phyloP scores from a whole-genome alignment of 30 jellyfish, hydroid and myxozoan species.

The Pseudorhiza aurosa region DNA sequence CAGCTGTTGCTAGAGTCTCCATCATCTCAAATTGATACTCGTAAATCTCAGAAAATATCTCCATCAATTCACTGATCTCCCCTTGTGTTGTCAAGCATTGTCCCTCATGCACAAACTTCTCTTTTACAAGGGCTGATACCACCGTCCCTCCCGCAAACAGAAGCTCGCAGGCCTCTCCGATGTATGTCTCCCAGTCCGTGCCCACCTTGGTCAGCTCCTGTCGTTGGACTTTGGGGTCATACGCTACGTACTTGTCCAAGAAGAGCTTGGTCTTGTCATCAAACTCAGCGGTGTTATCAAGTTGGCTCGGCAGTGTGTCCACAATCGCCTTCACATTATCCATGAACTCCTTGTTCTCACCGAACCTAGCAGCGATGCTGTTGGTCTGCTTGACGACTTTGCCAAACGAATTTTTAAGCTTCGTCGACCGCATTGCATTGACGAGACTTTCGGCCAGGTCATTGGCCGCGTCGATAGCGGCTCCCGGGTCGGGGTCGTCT shows the following conservation, averaged over 20 bases:
- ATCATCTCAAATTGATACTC: conserved; percentile 64
- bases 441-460: conserved; percentile 45
- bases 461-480: conserved; percentile 21
- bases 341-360: conserved; percentile 17
- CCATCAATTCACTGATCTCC: conserved; percentile 21
- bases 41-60: conserved; percentile 33
- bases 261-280: background rate
- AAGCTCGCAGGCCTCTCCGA: conserved; percentile 62
- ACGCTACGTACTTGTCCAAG: conserved; percentile 12
- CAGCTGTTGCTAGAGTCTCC: conserved; percentile 67
- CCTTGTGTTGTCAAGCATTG: conserved; percentile 45
- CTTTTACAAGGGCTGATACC: conserved; percentile 26
- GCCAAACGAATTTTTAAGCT: background rate
- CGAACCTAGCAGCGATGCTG: conserved; percentile 6
- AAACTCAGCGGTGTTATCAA: background rate
- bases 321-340: background rate
- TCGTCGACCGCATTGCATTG: background rate
- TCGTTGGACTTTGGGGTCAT: conserved; percentile 59
- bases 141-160: conserved; percentile 51
- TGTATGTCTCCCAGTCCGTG: conserved; percentile 34
- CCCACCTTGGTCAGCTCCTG: conserved; percentile 38
- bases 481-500: conserved; percentile 31
- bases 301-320: background rate
- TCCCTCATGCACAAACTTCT: conserved; percentile 10
- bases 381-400: conserved; percentile 11